A percentile compares a stretch with the other conserved stretches of the same genome.
Conservation (phyloP, 2,113 vertebrate species). For the Microcebus ravelobensis region DNA sequence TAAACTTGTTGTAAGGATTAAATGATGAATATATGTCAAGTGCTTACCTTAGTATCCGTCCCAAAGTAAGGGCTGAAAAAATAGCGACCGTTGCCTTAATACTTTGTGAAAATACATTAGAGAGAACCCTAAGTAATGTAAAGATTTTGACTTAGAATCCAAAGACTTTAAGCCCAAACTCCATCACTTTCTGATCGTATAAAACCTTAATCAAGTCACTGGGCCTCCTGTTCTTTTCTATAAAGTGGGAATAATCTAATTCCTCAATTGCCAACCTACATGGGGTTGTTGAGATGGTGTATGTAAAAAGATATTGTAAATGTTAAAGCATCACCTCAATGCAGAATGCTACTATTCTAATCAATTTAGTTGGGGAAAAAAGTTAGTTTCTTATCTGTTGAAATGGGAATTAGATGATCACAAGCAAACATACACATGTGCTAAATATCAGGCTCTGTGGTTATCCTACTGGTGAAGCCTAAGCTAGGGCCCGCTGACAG, state of each 20-base stretch:
- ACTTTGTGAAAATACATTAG: background rate
- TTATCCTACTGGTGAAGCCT: background rate
- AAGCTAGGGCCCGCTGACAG: background rate
- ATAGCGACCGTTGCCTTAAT: background rate
- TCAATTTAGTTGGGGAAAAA: background rate
- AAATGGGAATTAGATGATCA: background rate
- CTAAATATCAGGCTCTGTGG: background rate
- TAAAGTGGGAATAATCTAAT: background rate
- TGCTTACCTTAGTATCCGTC: background rate
- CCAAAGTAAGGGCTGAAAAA: background rate
- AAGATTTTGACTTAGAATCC: slow-evolving; percentile 30
- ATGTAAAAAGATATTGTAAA: background rate
- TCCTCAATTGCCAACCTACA: background rate
- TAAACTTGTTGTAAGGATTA: background rate
- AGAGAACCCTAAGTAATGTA: background rate
- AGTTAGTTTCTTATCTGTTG: background rate
- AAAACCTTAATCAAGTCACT: background rate
- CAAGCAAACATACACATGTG: background rate
- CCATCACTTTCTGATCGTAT: background rate
- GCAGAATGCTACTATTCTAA: background rate
- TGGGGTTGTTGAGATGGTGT: background rate
- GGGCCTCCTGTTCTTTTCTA: background rate
- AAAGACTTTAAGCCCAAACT: slow-evolving; percentile 13
- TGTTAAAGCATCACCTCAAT: background rate
- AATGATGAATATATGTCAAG: background rate